Percentiles rank a stretch among this genome's conserved stretches.
Evolutionary conservation across 2,113 vertebrate species (phyloP).

Genomic region (Lampris incognitus): DNA sequence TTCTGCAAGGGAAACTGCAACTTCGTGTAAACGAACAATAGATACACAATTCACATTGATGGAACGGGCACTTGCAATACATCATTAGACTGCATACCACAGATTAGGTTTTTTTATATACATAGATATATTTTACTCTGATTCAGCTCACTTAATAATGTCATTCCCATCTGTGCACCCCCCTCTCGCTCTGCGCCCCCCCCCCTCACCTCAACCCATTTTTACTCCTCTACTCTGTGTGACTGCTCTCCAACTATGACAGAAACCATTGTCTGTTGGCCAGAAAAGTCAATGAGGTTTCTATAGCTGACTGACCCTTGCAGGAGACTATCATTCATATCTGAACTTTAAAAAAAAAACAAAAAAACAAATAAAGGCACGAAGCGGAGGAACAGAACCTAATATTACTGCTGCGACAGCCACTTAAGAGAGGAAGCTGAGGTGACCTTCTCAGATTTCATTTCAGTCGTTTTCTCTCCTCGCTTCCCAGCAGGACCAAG

Average conservation of each 20-base stretch:
- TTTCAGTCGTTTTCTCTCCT: slow-evolving; percentile 36
- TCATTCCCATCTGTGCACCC: slow-evolving; percentile 60
- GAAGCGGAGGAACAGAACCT: slow-evolving; percentile 33
- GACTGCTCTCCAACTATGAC: slow-evolving; percentile 47
- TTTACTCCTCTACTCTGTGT: slow-evolving; percentile 26
- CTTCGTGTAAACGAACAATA: slow-evolving; percentile 5
- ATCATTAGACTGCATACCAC: background rate
- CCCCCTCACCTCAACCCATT: background rate
- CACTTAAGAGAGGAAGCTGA: slow-evolving; percentile 63
- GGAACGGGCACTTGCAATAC: slow-evolving; percentile 1
- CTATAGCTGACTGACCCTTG: slow-evolving; percentile 30
- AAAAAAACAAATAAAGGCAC: background rate
- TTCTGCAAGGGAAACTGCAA: background rate
- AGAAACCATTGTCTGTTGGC: slow-evolving; percentile 42
- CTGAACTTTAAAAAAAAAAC: background rate
- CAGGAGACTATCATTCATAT: slow-evolving; percentile 41
- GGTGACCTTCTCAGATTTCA: slow-evolving; percentile 77
- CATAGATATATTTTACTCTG: slow-evolving; percentile 11
- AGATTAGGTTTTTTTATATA: background rate
- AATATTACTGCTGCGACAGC: slow-evolving; percentile 41
- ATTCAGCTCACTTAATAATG: slow-evolving; percentile 49
- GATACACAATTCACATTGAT: background rate
- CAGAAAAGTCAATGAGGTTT: slow-evolving; percentile 23
- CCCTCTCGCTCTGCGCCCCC: background rate
- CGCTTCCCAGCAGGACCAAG: slow-evolving; percentile 70